Percentiles rank a stretch among this genome's conserved stretches.
Evolutionary conservation across 2,797 vertebrate species (phyloP).

Genomic region (Coranthus polyacanthus): DNA sequence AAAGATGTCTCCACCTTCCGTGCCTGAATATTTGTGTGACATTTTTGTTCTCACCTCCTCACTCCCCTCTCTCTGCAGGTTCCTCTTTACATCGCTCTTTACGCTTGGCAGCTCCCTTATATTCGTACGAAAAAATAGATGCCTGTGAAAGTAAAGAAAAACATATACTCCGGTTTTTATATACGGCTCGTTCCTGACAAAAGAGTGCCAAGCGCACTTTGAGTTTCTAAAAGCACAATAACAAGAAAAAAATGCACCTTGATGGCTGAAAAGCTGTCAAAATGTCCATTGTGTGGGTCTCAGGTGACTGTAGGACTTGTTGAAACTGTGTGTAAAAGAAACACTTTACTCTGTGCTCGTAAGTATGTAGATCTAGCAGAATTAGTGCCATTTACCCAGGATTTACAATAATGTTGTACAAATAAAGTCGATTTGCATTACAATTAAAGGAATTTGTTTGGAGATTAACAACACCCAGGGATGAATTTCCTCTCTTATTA

Average conservation of each 20-base stretch:
- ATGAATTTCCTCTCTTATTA: constrained; percentile 22
- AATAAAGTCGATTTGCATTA: constrained; percentile 48
- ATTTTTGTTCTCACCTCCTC: neutral
- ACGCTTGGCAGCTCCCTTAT: neutral
- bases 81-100: neutral
- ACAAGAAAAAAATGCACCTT: neutral
- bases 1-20: neutral
- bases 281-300: neutral
- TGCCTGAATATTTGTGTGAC: neutral
- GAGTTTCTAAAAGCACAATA: neutral
- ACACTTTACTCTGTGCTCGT: constrained; percentile 7
- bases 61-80: neutral
- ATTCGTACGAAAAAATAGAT: constrained; percentile 1
- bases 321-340: neutral
- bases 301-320: neutral
- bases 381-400: constrained; percentile 34
- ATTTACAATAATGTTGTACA: constrained; percentile 32
- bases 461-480: constrained; percentile 37
- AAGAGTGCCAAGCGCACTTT: neutral
- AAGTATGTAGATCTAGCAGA: constrained; percentile 26
- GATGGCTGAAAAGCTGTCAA: neutral
- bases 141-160: neutral
- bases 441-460: constrained; percentile 36
- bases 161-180: neutral
- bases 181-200: neutral